Percentiles rank a stretch among this genome's conserved stretches.
Evolutionary conservation across 2,888 invertebrate species (phyloP).

Genomic region (Pantelozetes paolii): DNA sequence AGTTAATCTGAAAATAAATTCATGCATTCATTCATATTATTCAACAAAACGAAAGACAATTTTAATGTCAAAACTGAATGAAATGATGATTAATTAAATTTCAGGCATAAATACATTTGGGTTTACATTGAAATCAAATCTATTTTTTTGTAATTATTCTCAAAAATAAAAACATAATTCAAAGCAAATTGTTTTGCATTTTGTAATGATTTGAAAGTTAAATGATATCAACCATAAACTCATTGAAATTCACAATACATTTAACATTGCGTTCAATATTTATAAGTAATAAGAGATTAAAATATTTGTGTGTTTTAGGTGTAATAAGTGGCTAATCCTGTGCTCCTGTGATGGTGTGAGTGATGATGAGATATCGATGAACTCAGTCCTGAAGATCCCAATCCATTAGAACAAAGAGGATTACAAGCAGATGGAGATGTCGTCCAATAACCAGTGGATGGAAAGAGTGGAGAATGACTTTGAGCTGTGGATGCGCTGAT

Average conservation of each 20-base stretch:
- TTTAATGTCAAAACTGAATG: too few relatives aligned
- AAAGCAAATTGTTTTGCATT: too few relatives aligned
- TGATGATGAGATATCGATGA: constrained; percentile 23
- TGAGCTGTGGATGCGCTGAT: constrained; percentile 23
- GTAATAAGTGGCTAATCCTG: constrained; percentile 25
- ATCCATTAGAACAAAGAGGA: constrained; percentile 29
- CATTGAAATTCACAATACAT: constrained; percentile 8
- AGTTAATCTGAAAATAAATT: too few relatives aligned
- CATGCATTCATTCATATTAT: too few relatives aligned
- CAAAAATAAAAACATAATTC: too few relatives aligned
- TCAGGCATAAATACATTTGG: too few relatives aligned
- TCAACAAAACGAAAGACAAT: too few relatives aligned
- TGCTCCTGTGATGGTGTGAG: constrained; percentile 39
- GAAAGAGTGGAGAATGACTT: constrained; percentile 43
- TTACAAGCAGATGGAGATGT: constrained; percentile 45
- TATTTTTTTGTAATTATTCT: too few relatives aligned
- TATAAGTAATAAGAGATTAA: neutral
- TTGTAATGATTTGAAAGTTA: neutral
- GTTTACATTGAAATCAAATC: too few relatives aligned
- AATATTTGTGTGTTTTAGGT: constrained; percentile 1
- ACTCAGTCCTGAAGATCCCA: constrained; percentile 16
- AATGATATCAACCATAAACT: neutral
- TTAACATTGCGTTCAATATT: neutral
- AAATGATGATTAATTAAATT: too few relatives aligned
- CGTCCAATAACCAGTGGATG: constrained; percentile 46